Base-by-base conservation (phyloP, 2,797 vertebrate species). In the Anguilla anguilla region DNA sequence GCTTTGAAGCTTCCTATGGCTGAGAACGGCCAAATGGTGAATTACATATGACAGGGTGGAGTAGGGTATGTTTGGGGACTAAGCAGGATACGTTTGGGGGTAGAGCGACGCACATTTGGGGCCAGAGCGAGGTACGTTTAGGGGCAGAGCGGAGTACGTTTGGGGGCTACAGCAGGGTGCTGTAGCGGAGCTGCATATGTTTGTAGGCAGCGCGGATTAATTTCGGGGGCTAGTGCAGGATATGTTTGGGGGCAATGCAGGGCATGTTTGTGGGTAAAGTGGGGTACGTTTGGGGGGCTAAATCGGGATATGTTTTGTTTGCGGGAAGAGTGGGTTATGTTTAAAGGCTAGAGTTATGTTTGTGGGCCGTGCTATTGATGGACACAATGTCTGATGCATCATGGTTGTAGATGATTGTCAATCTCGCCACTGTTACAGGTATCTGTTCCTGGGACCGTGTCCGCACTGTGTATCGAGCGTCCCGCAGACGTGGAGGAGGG, bases 401-500 rank as follows among this genome's bases (percentile, higher is more conserved):
- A 31, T 15, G 72, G 72, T 46, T 81, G 6, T 6, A 43, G 35
- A 17, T 46, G 74, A 25, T 46, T 79, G 74, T 6, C 17, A 19
- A 0, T 11, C 6, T 31, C 39, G 1, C 35, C 22, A 39, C 5
- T 79, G n/a, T 79, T 86, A 61, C 46, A 97, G 96, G 96, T 99
- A 94, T 99, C 98, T 55, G 97, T 99, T 25, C 98, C 99, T 0
- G 99, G 99, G 39, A 99, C 99, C 0, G 97, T 99, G 93, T 97
- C 98, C 0, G 98, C 98, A 0, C 96, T 99, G 64, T 99, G 98
- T 92, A 98, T 99, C 4, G 99, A 99, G 91, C 96, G 98, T 25
- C 98, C 99, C 0, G 99, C 98, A 0, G 98, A 99, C 0, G 97
- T 99, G 57, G 99, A 99, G 93, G 98, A 99, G 91, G 98, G 98